Evolutionary conservation across 2,113 vertebrate genomes (phyloP).

Genomic region (Platanista minor): DNA sequence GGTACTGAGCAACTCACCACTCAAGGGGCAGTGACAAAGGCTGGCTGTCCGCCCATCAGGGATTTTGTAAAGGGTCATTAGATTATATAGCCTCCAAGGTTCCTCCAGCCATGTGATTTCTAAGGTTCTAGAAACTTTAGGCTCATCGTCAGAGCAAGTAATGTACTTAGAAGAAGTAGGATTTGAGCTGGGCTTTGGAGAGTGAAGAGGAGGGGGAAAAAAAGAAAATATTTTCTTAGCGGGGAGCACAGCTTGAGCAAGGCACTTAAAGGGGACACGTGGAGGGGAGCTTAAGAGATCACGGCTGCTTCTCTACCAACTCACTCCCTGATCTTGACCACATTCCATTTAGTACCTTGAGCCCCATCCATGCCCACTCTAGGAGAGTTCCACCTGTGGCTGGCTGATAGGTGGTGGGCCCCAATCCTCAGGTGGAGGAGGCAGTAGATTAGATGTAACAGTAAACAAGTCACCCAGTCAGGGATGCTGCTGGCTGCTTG

Average conservation of each 20-base stretch:
- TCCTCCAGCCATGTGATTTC: conserved; percentile 7
- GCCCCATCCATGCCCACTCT: neutral
- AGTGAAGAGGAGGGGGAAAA: neutral
- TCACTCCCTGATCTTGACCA: neutral
- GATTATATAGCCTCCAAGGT: neutral
- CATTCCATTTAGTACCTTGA: neutral
- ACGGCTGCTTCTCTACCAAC: neutral
- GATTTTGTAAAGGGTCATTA: neutral
- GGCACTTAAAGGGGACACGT: neutral
- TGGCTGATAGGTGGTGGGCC: conserved; percentile 18
- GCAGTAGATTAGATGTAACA: conserved; percentile 66
- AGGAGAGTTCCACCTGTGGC: conserved; percentile 63
- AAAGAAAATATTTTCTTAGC: neutral
- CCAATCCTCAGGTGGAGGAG: conserved; percentile 59
- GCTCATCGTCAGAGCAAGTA: conserved; percentile 7
- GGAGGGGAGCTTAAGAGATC: neutral
- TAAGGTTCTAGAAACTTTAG: neutral
- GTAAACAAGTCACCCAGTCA: conserved; percentile 64
- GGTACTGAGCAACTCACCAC: neutral
- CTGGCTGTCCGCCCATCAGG: neutral
- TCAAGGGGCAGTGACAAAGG: neutral
- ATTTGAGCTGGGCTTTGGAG: neutral
- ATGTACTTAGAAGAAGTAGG: neutral
- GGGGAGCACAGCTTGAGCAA: neutral
- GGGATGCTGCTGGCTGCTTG: conserved; percentile 67